Evolutionary conservation across 2,888 invertebrate genomes (phyloP).

Genomic region (Philopedon plagiatum): DNA sequence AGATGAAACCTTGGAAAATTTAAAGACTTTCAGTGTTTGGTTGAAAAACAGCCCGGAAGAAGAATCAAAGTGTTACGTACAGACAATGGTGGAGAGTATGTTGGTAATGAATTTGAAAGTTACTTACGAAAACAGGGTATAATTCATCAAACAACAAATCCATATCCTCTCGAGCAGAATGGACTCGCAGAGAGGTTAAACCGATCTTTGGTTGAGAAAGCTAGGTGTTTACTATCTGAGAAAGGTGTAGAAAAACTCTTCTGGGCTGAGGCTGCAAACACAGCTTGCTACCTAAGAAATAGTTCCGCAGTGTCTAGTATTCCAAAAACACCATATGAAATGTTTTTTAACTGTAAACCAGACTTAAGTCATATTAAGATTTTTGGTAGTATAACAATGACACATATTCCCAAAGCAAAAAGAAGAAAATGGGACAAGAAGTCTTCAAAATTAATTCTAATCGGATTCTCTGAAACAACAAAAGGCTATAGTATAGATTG

Average conservation of each 20-base stretch:
- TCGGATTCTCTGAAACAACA: slow-evolving; percentile 55
- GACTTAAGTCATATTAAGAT: slow-evolving; percentile 58
- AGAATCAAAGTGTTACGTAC: slow-evolving; percentile 55
- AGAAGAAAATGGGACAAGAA: slow-evolving; percentile 59
- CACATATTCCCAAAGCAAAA: slow-evolving; percentile 58
- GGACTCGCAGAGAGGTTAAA: slow-evolving; percentile 36
- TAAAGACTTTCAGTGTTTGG: slow-evolving; percentile 55
- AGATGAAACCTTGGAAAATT: slow-evolving; percentile 54
- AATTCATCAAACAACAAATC: slow-evolving; percentile 22
- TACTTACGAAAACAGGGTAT: slow-evolving; percentile 25
- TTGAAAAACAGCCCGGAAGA: slow-evolving; percentile 57
- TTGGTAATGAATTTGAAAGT: slow-evolving; percentile 41
- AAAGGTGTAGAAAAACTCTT: slow-evolving; percentile 52
- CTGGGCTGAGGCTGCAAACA: slow-evolving; percentile 57
- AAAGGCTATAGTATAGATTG: slow-evolving; percentile 58
- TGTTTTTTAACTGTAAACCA: slow-evolving; percentile 58
- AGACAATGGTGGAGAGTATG: slow-evolving; percentile 56
- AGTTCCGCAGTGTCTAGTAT: slow-evolving; percentile 33
- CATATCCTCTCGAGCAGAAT: slow-evolving; percentile 27
- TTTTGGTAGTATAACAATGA: slow-evolving; percentile 59
- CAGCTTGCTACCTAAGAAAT: slow-evolving; percentile 55
- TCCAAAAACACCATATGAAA: slow-evolving; percentile 59
- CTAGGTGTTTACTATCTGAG: slow-evolving; percentile 53
- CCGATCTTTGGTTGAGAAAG: slow-evolving; percentile 40
- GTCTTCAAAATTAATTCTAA: slow-evolving; percentile 52